phyloP scores from a whole-genome alignment of 2,113 vertebrate species.

The Apodemus speciosus region DNA sequence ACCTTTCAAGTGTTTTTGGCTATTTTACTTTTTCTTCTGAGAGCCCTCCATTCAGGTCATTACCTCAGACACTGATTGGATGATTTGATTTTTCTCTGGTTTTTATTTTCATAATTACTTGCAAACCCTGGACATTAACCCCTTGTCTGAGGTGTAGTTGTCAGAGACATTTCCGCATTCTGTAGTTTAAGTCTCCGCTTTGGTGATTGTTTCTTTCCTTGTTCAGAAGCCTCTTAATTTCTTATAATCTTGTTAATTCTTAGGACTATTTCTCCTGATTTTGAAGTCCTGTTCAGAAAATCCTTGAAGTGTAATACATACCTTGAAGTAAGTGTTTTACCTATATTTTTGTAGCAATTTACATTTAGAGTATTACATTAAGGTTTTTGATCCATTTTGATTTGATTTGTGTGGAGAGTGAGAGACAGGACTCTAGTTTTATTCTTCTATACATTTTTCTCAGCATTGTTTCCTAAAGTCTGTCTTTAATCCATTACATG shows the following conservation, averaged over 20 bases:
- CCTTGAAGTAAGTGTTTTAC: not conserved
- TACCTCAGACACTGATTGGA: not conserved
- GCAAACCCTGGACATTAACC: not conserved
- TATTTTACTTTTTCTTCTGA: not conserved
- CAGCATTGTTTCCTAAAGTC: not conserved
- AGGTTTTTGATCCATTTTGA: not conserved
- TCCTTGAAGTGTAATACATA: not conserved
- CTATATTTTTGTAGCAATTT: not conserved
- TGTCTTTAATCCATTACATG: not conserved
- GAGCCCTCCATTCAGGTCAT: not conserved
- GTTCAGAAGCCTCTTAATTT: not conserved
- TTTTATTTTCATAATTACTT: not conserved
- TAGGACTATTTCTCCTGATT: not conserved
- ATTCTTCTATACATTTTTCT: not conserved
- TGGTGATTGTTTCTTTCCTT: not conserved
- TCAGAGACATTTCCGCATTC: not conserved
- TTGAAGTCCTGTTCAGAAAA: not conserved
- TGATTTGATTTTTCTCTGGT: not conserved
- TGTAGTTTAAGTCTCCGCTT: too few relatives aligned
- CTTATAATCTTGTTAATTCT: not conserved
- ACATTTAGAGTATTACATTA: not conserved
- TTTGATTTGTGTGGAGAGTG: not conserved
- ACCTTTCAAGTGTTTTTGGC: not conserved
- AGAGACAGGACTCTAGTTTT: not conserved
- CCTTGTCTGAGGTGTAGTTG: not conserved